Percentiles rank a stretch among this genome's conserved stretches.
Conservation (phyloP, 2,113 vertebrate genomes). For the Perognathus longimembris region DNA sequence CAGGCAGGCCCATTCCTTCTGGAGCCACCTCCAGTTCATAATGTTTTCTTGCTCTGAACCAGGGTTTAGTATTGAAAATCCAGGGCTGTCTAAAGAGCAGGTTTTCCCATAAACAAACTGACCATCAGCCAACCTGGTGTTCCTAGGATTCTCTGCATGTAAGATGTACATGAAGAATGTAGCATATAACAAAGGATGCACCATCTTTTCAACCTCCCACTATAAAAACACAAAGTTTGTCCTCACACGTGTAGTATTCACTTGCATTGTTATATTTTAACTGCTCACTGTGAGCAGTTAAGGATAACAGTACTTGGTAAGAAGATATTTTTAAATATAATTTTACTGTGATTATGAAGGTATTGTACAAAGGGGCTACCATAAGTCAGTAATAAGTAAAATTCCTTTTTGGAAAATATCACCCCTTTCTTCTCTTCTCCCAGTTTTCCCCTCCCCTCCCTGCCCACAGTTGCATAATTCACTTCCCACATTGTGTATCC, state of each 20-base stretch:
- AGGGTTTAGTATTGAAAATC: neutral
- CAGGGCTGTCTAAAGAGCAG: neutral
- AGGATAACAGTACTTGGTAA: neutral
- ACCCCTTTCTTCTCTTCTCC: too few species aligned
- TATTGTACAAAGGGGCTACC: too few species aligned
- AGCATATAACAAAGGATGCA: too few species aligned
- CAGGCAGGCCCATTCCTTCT: too few species aligned
- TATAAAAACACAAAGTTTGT: accelerated
- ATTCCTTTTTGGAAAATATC: too few species aligned
- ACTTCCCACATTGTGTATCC: too few species aligned
- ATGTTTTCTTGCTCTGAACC: neutral
- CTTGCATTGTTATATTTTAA: neutral
- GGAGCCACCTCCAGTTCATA: too few species aligned
- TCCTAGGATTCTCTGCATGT: accelerated
- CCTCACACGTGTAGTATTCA: too few species aligned
- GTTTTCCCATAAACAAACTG: neutral
- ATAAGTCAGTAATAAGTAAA: too few species aligned
- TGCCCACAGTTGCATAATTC: too few species aligned
- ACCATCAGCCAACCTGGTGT: neutral
- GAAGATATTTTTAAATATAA: neutral
- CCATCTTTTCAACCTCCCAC: neutral
- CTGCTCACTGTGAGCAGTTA: neutral
- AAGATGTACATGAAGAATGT: accelerated
- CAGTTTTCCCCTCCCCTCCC: too few species aligned
- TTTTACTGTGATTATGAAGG: too few species aligned